These are phyloP conservation scores for Parnassius glacialis DNA, from an alignment of 2,888 invertebrate genomes.

Conservation along the genomic window DNA sequence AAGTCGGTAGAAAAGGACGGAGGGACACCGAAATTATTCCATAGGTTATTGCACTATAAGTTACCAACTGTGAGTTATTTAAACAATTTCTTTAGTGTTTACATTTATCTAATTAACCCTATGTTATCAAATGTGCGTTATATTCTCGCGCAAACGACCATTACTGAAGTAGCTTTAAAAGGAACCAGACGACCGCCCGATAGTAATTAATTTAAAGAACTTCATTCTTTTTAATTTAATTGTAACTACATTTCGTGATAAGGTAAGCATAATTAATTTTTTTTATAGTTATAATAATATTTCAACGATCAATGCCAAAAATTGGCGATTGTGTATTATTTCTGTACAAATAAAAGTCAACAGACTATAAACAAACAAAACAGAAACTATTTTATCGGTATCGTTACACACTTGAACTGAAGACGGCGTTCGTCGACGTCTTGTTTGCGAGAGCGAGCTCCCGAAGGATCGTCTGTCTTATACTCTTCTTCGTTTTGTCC, in stretches of 20 bases:
- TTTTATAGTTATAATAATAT: too few relatives aligned
- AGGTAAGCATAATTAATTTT: conserved; percentile 4
- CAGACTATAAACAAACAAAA: background rate
- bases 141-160: background rate
- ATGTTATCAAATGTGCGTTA: conserved; percentile 16
- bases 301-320: too few relatives aligned
- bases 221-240: background rate
- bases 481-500: conserved; percentile 37
- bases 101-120: conserved; percentile 10
- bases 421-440: conserved; percentile 25
- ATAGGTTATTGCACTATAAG: too few relatives aligned
- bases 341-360: background rate
- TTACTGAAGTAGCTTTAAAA: conserved; percentile 11
- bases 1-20: too few relatives aligned
- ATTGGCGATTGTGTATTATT: too few relatives aligned
- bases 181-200: background rate
- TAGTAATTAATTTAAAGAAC: background rate
- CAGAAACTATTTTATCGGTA: conserved; percentile 10
- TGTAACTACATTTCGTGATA: background rate
- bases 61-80: too few relatives aligned
- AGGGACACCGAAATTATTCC: too few relatives aligned
- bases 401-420: conserved; percentile 29
- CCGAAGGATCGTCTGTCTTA: conserved; percentile 22
- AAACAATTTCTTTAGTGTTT: too few relatives aligned
- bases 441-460: conserved; percentile 19